phyloP scores from a whole-genome alignment of 2,888 invertebrate genomes.

The Diarsia rubi region DNA sequence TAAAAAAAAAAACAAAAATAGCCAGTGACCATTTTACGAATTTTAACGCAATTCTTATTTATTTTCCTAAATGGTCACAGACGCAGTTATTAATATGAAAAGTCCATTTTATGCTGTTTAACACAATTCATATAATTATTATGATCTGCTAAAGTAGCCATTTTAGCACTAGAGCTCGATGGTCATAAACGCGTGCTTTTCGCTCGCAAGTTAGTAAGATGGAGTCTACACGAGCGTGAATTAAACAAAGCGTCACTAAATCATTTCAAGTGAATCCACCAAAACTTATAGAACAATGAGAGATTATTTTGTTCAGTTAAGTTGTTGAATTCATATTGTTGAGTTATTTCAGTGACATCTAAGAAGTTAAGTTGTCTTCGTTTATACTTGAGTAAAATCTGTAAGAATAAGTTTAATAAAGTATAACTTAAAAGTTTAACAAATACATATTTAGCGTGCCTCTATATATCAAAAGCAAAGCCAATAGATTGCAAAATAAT shows the following conservation, averaged over 20 bases:
- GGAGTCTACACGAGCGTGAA: not conserved
- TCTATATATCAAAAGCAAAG: not conserved
- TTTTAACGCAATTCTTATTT: too few relatives aligned
- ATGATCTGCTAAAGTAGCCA: too few relatives aligned
- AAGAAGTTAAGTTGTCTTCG: not conserved
- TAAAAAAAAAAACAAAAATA: too few relatives aligned
- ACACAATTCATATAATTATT: too few relatives aligned
- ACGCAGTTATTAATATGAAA: not conserved
- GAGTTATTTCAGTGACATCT: slow-evolving; percentile 14
- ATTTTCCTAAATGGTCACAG: too few relatives aligned
- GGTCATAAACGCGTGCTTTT: not conserved
- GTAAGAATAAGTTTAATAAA: not conserved
- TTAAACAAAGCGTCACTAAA: not conserved
- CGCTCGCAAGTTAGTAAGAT: not conserved
- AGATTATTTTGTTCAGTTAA: slow-evolving; percentile 5
- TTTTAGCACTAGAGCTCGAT: not conserved
- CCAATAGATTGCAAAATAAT: not conserved
- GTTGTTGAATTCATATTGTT: too few relatives aligned
- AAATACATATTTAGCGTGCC: not conserved
- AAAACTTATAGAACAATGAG: not conserved
- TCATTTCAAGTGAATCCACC: not conserved
- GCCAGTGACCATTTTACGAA: too few relatives aligned
- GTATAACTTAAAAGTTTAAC: not conserved
- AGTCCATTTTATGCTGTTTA: too few relatives aligned
- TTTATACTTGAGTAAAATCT: not conserved